A percentile compares a stretch with the other conserved stretches of the same genome.
Evolutionary conservation across 2,113 vertebrate genomes (phyloP).

Genomic region (Rhinogobius similis): DNA sequence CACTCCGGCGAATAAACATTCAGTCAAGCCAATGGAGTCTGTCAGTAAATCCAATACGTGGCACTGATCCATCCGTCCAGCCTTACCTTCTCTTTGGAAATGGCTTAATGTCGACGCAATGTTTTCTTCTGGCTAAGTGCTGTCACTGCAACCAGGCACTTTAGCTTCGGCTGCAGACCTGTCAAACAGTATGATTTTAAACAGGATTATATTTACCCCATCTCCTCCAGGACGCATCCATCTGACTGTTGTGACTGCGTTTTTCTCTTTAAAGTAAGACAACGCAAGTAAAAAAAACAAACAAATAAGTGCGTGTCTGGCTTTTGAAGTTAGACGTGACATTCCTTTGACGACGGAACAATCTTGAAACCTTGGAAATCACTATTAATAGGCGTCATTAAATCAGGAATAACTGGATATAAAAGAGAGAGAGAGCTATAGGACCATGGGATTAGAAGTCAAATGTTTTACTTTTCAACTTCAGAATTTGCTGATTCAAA

Average conservation of each 20-base stretch:
- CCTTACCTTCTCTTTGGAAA: conserved; percentile 17
- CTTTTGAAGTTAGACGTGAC: not conserved
- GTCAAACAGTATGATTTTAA: conserved; percentile 24
- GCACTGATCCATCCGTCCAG: not conserved
- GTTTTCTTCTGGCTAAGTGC: conserved; percentile 37
- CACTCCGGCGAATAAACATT: conserved; percentile 27
- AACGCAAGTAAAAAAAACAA: not conserved
- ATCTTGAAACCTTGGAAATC: no score
- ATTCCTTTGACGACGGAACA: not conserved
- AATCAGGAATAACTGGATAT: not conserved
- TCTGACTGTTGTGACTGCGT: not conserved
- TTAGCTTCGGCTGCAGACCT: conserved; percentile 19
- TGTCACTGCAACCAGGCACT: conserved; percentile 18
- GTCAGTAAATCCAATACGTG: conserved; percentile 35
- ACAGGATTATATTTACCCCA: conserved; percentile 2
- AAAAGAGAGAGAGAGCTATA: not conserved
- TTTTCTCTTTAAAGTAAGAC: conserved; percentile 1
- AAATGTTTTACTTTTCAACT: not conserved
- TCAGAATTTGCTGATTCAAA: not conserved
- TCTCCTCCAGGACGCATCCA: conserved; percentile 10
- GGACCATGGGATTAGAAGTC: not conserved
- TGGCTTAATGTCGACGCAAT: conserved; percentile 14
- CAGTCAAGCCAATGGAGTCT: conserved; percentile 33
- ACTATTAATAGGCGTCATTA: not conserved
- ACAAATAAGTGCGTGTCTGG: not conserved